Conservation (phyloP, 2,888 invertebrate genomes). For the Caenorhabditis sp. region DNA sequence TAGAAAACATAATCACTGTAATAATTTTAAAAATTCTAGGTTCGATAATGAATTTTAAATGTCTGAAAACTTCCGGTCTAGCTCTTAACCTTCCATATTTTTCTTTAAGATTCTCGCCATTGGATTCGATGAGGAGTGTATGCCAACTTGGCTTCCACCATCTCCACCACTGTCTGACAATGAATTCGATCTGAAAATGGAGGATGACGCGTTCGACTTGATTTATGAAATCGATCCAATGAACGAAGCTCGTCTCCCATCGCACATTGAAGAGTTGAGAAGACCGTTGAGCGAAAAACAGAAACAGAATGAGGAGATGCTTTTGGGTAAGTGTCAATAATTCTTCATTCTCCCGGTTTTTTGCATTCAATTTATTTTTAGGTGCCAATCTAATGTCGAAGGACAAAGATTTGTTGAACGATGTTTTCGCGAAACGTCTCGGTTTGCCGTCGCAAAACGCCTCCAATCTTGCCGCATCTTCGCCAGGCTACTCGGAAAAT, state of each 20-base stretch:
- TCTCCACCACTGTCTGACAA: constrained; percentile 90
- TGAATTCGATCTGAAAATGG: constrained; percentile 80
- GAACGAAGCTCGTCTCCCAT: constrained; percentile 50
- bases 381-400: constrained; percentile 11
- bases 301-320: constrained; percentile 4
- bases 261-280: constrained; percentile 40
- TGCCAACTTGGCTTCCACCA: constrained; percentile 88
- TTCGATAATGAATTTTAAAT: too few species aligned
- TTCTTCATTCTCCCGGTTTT: too few species aligned
- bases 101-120: constrained; percentile 42
- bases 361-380: too few species aligned
- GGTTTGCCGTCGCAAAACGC: constrained; percentile 49
- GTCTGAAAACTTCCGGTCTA: too few species aligned
- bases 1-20: too few species aligned
- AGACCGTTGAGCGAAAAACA: constrained; percentile 46
- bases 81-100: neutral
- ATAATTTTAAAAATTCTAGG: too few species aligned
- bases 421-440: constrained; percentile 20
- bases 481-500: constrained; percentile 36
- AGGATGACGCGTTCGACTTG: constrained; percentile 84
- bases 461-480: constrained; percentile 4
- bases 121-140: constrained; percentile 30
- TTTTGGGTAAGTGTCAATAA: neutral
- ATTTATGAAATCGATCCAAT: constrained; percentile 77
- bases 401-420: constrained; percentile 17